Percentiles rank a stretch among this genome's conserved stretches.
phyloP scores from a whole-genome alignment of 2,888 invertebrate species.

The Allophyes oxyacanthae region DNA sequence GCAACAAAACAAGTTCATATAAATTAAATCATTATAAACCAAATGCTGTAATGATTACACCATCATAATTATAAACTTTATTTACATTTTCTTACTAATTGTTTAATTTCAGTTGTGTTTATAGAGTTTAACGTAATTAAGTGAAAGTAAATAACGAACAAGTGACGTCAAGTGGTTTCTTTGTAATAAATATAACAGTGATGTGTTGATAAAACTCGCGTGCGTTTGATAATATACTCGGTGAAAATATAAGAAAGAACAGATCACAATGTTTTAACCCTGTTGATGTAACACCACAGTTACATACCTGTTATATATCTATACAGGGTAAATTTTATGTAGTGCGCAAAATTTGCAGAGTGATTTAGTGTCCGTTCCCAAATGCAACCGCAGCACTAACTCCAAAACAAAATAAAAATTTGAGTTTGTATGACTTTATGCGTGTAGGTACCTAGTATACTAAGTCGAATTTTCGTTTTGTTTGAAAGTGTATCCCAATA shows the following conservation, averaged over 20 bases:
- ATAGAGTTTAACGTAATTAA: conserved; percentile 19
- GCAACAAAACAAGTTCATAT: not conserved
- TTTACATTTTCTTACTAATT: conserved; percentile 18
- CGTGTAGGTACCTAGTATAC: no score
- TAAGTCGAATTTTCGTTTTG: no score
- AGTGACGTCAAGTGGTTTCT: conserved; percentile 68
- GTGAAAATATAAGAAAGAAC: conserved; percentile 16
- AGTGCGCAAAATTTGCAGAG: no score
- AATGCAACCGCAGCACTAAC: no score
- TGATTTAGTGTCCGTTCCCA: no score
- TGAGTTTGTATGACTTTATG: no score
- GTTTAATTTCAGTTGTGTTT: conserved; percentile 49
- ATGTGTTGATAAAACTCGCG: conserved; percentile 52
- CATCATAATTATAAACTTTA: not conserved
- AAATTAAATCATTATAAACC: not conserved
- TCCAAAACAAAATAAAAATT: no score
- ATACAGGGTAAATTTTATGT: no score
- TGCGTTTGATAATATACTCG: conserved; percentile 19
- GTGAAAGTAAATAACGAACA: conserved; percentile 54
- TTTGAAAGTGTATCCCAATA: no score
- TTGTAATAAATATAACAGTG: conserved; percentile 64
- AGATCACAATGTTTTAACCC: not conserved
- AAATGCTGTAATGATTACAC: conserved; percentile 1
- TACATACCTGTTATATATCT: no score
- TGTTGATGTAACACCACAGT: no score